A percentile compares a stretch with the other conserved stretches of the same genome.
Conservation (phyloP, 2,113 vertebrate species). For the Elaphurus davidianus region DNA sequence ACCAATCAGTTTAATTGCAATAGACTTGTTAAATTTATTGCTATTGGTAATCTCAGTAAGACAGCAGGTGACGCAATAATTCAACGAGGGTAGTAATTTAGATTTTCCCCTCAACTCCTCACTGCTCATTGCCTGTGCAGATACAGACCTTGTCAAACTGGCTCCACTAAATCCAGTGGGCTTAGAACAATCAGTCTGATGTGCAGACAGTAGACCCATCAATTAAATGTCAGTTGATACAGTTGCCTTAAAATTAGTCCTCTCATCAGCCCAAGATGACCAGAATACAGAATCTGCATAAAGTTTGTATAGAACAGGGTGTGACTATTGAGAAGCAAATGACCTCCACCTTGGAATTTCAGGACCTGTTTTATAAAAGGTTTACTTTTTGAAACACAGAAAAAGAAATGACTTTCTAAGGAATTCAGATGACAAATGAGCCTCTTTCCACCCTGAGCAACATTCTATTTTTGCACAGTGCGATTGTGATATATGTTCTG, state of each 20-base stretch:
- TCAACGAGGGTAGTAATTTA: not conserved
- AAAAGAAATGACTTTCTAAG: not conserved
- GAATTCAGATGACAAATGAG: not conserved
- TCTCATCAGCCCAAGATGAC: not conserved
- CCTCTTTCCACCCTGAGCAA: not conserved
- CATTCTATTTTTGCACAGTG: not conserved
- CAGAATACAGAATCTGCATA: not conserved
- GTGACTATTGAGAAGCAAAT: not conserved
- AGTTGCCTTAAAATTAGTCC: not conserved
- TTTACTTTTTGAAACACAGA: not conserved
- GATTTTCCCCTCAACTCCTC: not conserved
- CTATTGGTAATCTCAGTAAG: not conserved
- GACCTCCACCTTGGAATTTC: not conserved
- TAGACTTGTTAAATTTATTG: slow-evolving; percentile 15
- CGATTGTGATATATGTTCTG: not conserved
- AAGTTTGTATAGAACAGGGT: not conserved
- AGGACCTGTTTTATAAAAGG: not conserved
- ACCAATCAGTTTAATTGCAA: slow-evolving; percentile 14
- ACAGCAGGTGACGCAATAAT: not conserved
- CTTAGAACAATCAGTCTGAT: not conserved
- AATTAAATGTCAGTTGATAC: slow-evolving; percentile 5
- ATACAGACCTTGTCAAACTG: not conserved
- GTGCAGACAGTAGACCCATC: not conserved
- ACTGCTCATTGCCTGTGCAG: not conserved
- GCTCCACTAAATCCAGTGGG: not conserved